phyloP scores from a whole-genome alignment of 53 echinoderm and acorn worm species.

The Temnopleurus reevesii region DNA sequence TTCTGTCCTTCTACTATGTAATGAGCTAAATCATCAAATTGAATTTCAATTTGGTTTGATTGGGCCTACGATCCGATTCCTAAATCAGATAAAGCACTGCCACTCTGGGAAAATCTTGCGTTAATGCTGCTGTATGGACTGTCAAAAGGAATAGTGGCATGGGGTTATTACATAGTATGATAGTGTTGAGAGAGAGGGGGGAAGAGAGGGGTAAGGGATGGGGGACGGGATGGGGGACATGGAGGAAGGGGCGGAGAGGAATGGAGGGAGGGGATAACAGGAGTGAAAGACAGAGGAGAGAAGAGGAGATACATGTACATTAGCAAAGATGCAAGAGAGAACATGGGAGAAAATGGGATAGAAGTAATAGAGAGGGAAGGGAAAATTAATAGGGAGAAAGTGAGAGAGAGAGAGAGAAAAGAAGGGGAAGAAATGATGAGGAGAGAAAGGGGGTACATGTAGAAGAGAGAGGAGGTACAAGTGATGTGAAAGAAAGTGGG shows the following conservation, averaged over 20 bases:
- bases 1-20: neutral
- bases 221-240: no score
- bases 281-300: no score
- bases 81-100: neutral
- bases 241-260: no score
- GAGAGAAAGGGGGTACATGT: neutral
- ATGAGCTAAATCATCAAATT: constrained; percentile 31
- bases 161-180: no score
- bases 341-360: no score
- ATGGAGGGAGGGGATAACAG: neutral
- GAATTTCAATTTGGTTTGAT: constrained; percentile 18
- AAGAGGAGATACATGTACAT: no score
- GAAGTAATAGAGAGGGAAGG: no score
- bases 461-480: neutral
- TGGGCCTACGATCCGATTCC: neutral
- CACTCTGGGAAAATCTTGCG: neutral
- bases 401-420: neutral
- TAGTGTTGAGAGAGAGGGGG: no score
- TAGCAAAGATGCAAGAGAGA: no score
- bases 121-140: neutral
- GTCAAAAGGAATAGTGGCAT: no score
- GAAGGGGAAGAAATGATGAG: neutral
- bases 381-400: neutral
- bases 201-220: no score
- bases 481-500: neutral